phyloP scores from a whole-genome alignment of 2,888 invertebrate genomes.

The Osmoderma eremita region DNA sequence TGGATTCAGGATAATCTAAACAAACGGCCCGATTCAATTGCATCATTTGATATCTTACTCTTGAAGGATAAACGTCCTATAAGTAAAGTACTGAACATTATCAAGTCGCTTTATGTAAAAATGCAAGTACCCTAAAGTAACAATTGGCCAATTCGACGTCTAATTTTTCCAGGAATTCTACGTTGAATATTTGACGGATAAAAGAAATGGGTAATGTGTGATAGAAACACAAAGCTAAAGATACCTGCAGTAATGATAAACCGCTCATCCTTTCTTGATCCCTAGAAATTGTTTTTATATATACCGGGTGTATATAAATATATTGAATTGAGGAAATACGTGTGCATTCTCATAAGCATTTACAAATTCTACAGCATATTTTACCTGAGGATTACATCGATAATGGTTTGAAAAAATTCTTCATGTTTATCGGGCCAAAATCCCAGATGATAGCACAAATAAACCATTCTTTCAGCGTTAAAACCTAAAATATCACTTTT shows the following conservation, averaged over 20 bases:
- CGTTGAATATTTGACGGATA: constrained; percentile 68
- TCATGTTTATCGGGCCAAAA: constrained; percentile 63
- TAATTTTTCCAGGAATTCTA: constrained; percentile 69
- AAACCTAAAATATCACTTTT: constrained; percentile 64
- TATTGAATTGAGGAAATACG: too few species aligned
- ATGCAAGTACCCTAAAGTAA: constrained; percentile 65
- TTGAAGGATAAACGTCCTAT: constrained; percentile 67
- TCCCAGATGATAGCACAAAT: constrained; percentile 65
- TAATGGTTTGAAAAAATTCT: constrained; percentile 60
- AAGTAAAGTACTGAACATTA: constrained; percentile 27
- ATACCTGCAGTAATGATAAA: constrained; percentile 66
- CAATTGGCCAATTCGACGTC: constrained; percentile 69
- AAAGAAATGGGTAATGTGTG: constrained; percentile 65
- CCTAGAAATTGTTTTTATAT: constrained; percentile 57
- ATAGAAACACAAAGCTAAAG: constrained; percentile 67
- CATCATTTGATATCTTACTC: constrained; percentile 69
- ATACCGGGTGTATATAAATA: too few species aligned
- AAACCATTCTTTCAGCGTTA: constrained; percentile 66
- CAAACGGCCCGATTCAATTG: constrained; percentile 72
- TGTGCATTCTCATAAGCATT: too few species aligned
- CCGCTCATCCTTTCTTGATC: constrained; percentile 68
- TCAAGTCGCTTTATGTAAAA: neutral
- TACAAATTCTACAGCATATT: too few species aligned
- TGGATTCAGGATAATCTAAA: constrained; percentile 71
- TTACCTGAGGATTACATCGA: constrained; percentile 65